phyloP scores from a whole-genome alignment of 2,888 invertebrate genomes.

The Archips crataeganus region DNA sequence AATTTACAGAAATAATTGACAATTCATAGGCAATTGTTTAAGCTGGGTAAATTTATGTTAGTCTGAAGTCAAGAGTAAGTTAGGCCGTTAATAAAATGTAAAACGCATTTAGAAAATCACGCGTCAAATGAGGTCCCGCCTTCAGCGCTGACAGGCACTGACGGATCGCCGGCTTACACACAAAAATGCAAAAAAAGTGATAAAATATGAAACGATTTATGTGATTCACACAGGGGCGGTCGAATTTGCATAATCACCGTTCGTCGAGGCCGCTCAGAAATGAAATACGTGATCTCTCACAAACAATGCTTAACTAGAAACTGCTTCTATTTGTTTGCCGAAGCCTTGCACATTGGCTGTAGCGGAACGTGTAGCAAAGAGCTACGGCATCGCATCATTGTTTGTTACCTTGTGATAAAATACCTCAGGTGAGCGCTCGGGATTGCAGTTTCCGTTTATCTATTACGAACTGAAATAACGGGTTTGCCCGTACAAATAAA shows the following conservation, averaged over 20 bases:
- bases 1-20: too few relatives aligned
- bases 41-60: too few relatives aligned
- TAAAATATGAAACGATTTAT: constrained; percentile 81
- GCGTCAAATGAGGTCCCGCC: constrained; percentile 62
- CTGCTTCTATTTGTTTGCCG: constrained; percentile 33
- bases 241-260: constrained; percentile 78
- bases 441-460: constrained; percentile 30
- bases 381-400: constrained; percentile 31
- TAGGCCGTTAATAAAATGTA: constrained; percentile 14
- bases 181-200: constrained; percentile 74
- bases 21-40: too few relatives aligned
- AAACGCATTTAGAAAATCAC: constrained; percentile 58
- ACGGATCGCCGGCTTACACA: constrained; percentile 72
- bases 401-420: constrained; percentile 38
- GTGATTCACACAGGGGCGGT: constrained; percentile 68
- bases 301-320: constrained; percentile 61
- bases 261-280: constrained; percentile 62
- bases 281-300: constrained; percentile 73
- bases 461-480: constrained; percentile 23
- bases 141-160: constrained; percentile 60
- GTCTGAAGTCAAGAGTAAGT: background rate
- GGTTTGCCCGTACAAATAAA: background rate
- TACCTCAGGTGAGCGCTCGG: constrained; percentile 16
- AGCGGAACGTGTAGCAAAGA: constrained; percentile 24
- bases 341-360: constrained; percentile 1